Percentiles rank a stretch among this genome's conserved stretches.
These are phyloP conservation scores for Bombus turneri DNA, from an alignment of 1,140 invertebrate species.

Conservation along the genomic window DNA sequence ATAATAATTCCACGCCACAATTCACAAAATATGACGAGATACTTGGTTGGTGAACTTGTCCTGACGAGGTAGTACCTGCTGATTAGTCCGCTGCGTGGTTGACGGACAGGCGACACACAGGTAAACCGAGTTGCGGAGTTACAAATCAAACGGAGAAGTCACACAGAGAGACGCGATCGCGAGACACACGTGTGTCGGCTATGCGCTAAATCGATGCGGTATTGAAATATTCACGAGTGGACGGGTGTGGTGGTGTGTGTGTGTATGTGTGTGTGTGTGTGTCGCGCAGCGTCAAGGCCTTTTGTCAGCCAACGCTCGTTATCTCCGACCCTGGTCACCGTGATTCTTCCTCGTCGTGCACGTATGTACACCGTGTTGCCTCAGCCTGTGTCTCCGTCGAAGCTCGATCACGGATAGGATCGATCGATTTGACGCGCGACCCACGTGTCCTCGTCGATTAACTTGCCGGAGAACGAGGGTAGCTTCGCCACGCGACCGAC, in stretches of 20 bases:
- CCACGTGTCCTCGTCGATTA: slow-evolving; percentile 12
- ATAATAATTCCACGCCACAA: neutral
- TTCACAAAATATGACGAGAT: slow-evolving; percentile 15
- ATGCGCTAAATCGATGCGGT: slow-evolving; percentile 60
- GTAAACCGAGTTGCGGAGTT: neutral
- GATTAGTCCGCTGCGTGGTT: neutral
- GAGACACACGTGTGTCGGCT: slow-evolving; percentile 26
- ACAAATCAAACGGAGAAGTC: neutral
- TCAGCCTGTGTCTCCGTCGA: neutral
- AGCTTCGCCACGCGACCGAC: slow-evolving; percentile 35
- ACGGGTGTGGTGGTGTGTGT: neutral
- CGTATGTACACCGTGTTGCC: neutral
- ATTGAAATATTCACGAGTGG: slow-evolving; percentile 65
- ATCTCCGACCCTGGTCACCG: slow-evolving; percentile 13
- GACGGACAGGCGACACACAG: neutral
- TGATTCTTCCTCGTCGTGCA: neutral
- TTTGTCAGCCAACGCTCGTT: neutral
- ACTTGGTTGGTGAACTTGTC: neutral
- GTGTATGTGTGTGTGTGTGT: neutral
- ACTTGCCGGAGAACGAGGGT: slow-evolving; percentile 3
- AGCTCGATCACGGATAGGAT: neutral
- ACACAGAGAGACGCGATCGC: slow-evolving; percentile 3
- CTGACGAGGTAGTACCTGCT: neutral
- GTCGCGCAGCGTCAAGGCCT: slow-evolving; percentile 5
- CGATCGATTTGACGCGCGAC: neutral